These are phyloP conservation scores for Drosophila melanica DNA, from an alignment of 1,140 invertebrate genomes.

Conservation along the genomic window DNA sequence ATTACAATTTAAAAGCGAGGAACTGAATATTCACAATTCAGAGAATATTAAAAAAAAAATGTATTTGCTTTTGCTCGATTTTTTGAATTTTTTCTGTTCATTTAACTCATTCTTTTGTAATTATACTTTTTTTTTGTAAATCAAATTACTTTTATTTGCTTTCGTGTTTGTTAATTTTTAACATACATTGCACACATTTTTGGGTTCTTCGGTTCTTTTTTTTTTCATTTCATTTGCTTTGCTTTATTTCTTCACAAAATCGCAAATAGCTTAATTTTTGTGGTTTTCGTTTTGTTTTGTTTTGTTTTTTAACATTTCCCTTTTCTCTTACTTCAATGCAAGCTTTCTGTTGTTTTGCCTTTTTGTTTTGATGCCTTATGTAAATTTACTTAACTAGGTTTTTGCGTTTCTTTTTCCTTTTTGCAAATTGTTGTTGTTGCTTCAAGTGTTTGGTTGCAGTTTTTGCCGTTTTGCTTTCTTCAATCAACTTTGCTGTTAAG, in stretches of 20 bases:
- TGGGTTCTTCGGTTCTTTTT: slow-evolving; percentile 16
- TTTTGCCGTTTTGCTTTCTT: not conserved
- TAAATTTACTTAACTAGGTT: slow-evolving; percentile 56
- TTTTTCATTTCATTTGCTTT: slow-evolving; percentile 40
- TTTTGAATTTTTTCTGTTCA: slow-evolving; percentile 22
- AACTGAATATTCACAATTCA: slow-evolving; percentile 37
- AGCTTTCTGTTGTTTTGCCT: not conserved
- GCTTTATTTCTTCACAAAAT: slow-evolving; percentile 22
- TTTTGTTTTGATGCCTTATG: slow-evolving; percentile 12
- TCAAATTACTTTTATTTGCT: slow-evolving; percentile 44
- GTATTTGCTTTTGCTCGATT: slow-evolving; percentile 21
- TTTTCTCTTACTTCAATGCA: slow-evolving; percentile 10
- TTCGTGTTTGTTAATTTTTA: slow-evolving; percentile 46
- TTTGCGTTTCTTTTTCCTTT: slow-evolving; percentile 11
- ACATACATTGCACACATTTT: slow-evolving; percentile 72
- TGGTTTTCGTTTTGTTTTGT: slow-evolving; percentile 32
- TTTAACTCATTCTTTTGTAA: slow-evolving; percentile 23
- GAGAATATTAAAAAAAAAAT: slow-evolving; percentile 51
- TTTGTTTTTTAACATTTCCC: slow-evolving; percentile 24
- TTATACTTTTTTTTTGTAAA: slow-evolving; percentile 35
- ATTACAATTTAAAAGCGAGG: slow-evolving; percentile 25
- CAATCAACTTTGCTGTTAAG: not conserved
- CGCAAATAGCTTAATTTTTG: slow-evolving; percentile 44
- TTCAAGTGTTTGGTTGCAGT: slow-evolving; percentile 35
- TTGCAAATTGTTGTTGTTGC: slow-evolving; percentile 22